A percentile compares a stretch with the other conserved stretches of the same genome.
Conservation (phyloP, 2,797 vertebrate species). For the Siniperca undulata region DNA sequence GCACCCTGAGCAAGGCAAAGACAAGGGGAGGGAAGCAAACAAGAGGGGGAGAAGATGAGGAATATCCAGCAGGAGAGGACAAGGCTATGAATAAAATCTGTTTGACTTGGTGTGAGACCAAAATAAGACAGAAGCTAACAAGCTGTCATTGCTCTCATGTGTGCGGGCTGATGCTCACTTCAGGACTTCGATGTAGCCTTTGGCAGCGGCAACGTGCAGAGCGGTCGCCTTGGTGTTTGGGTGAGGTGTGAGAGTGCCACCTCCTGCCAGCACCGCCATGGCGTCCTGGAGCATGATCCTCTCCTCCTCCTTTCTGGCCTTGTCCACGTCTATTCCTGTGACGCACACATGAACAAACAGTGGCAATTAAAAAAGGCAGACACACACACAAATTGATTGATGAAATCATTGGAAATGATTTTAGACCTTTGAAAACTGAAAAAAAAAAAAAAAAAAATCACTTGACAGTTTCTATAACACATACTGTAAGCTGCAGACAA, state of each 20-base stretch:
- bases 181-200: conserved; percentile 90
- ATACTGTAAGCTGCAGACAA: not conserved
- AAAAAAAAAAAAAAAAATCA: not conserved
- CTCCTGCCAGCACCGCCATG: conserved; percentile 78
- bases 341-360: conserved; percentile 4
- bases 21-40: not conserved
- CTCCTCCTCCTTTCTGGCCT: conserved; percentile 88
- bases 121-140: conserved; percentile 38
- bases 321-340: conserved; percentile 88
- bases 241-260: conserved; percentile 84
- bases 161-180: conserved; percentile 81
- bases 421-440: not conserved
- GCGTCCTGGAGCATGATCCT: conserved; percentile 89
- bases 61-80: conserved; percentile 4
- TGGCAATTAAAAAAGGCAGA: not conserved
- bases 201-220: conserved; percentile 89
- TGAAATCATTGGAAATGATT: not conserved
- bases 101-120: conserved; percentile 18
- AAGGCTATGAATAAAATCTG: conserved; percentile 26
- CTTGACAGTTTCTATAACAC: not conserved
- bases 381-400: not conserved
- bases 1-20: conserved; percentile 70
- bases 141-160: not conserved
- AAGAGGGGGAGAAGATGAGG: not conserved
- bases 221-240: conserved; percentile 89